Percentiles rank a stretch among this genome's conserved stretches.
Evolutionary conservation across 2,797 vertebrate genomes (phyloP).

Genomic region (Gephyroberyx darwinii): DNA sequence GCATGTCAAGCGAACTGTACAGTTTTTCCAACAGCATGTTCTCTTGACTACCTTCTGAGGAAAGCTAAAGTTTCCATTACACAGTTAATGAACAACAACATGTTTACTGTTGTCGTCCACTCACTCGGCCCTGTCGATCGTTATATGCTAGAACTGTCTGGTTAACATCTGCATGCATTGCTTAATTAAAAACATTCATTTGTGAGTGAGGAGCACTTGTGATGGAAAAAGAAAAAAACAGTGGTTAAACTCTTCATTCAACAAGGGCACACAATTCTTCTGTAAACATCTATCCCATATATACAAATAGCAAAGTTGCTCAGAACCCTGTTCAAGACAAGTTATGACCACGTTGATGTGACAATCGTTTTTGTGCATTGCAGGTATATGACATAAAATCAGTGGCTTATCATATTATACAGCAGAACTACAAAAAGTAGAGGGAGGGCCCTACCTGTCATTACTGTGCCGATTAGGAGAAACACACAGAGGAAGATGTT

Average conservation of each 20-base stretch:
- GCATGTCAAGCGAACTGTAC: neutral
- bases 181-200: constrained; percentile 36
- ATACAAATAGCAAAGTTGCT: no score
- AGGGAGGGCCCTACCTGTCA: constrained; percentile 83
- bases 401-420: constrained; percentile 9
- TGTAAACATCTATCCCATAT: neutral
- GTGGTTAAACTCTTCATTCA: neutral
- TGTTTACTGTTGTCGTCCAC: constrained; percentile 8
- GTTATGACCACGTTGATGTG: neutral
- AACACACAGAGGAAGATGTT: constrained; percentile 95
- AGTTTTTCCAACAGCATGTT: neutral
- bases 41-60: neutral
- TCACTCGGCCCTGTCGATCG: neutral
- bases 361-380: neutral
- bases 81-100: constrained; percentile 25
- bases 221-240: neutral
- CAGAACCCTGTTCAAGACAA: neutral
- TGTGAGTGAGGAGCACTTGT: neutral
- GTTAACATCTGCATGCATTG: neutral
- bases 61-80: constrained; percentile 5
- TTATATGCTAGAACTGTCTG: constrained; percentile 15
- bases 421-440: no score
- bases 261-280: neutral
- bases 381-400: constrained; percentile 4
- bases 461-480: constrained; percentile 86